Evolutionary conservation across 2,888 invertebrate genomes (phyloP), one percentile per base, ranked within the genome.

Genomic region (Epiblema foenella): DNA sequence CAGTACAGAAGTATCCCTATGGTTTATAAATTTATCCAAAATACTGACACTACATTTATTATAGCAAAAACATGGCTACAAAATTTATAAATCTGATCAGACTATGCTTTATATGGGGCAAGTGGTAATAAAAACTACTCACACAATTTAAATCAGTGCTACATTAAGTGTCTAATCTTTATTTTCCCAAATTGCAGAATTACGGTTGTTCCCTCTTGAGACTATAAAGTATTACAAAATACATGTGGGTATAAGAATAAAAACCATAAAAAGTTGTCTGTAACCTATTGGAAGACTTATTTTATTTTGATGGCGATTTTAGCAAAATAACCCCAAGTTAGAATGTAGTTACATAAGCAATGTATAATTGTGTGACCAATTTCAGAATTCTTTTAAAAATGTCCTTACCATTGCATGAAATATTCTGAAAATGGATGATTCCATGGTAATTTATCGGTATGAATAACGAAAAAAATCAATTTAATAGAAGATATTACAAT

Each of bases 241-340:
- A 37, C 46, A 54, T 70, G 73, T 33, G 46, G 59, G 54, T 67
- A 72, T 68, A 54, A 62, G 74, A 73, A 66, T 75, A 77, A 80
- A 82, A 81, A 69, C 75, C 78, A 75, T 80, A 76, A 78, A 80
- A 81, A 83, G 80, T 75, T 85, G 84, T 83, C 20, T 56, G 85
- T 89, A 90, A 89, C 85, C 91, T 92, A 92, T 88, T 93, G 93
- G 93, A 93, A 93, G 93, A 93, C 93, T 88, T 85, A 77, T 87
- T 86, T 85, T 82, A 89, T 86, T 86, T 81, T 77, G 81, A 83
- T 82, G 82, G 82, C 79, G 17, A 24, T 33, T 60, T 29, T 60
- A 69, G 58, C 52, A 18, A 63, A 64, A 65, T 59, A 63, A 18
- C 62, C 39, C 20, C 9, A 39, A 8, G 57, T 46, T 2, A 52